A percentile compares a stretch with the other conserved stretches of the same genome.
Evolutionary conservation across 2,113 vertebrate genomes (phyloP).

Genomic region (Patagioenas fasciata): DNA sequence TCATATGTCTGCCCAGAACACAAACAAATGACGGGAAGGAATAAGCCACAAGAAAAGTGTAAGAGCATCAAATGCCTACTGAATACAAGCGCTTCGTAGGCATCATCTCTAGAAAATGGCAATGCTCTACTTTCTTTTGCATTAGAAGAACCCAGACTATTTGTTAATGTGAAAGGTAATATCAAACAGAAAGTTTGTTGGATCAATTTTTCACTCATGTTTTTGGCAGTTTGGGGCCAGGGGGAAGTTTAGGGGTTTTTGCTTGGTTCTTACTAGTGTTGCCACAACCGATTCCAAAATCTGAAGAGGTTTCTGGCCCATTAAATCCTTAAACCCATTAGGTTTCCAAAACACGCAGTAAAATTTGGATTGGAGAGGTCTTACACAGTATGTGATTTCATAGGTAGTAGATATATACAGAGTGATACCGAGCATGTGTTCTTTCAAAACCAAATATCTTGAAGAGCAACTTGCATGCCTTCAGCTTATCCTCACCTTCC

Average conservation of each 20-base stretch:
- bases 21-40: neutral
- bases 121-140: neutral
- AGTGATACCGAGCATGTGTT: neutral
- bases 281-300: neutral
- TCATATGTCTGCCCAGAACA: neutral
- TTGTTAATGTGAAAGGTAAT: conserved; percentile 26
- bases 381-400: neutral
- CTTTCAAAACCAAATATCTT: neutral
- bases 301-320: neutral
- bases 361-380: neutral
- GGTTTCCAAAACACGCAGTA: neutral
- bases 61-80: neutral
- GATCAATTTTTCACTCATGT: neutral
- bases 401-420: neutral
- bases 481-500: neutral
- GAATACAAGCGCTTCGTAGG: neutral
- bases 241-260: neutral
- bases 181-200: neutral
- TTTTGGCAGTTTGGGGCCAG: neutral
- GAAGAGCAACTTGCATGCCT: neutral
- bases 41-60: neutral
- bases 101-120: neutral
- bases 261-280: neutral
- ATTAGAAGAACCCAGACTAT: neutral
- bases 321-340: neutral